These are phyloP conservation scores for Venustoraphidia nigricollis DNA, from an alignment of 2,888 invertebrate genomes.

Conservation along the genomic window DNA sequence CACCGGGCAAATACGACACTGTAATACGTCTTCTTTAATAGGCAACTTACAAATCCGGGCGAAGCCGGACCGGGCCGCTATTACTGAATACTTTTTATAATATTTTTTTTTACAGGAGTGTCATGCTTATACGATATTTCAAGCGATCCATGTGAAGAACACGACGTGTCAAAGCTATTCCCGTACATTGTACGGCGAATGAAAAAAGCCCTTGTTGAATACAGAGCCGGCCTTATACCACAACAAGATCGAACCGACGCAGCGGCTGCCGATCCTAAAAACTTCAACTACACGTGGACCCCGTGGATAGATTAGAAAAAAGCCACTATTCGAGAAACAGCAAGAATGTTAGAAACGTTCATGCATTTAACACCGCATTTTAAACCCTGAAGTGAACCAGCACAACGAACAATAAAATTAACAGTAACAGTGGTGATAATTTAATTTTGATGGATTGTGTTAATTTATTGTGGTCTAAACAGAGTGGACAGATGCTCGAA, in stretches of 20 bases:
- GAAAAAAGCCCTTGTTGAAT: conserved; percentile 32
- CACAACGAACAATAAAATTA: too few relatives aligned
- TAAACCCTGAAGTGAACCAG: too few relatives aligned
- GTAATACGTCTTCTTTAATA: too few relatives aligned
- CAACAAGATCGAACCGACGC: conserved; percentile 35
- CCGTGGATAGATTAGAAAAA: conserved; percentile 35
- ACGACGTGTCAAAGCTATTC: conserved; percentile 41
- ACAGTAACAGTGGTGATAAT: too few relatives aligned
- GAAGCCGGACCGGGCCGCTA: too few relatives aligned
- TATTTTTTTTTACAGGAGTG: conserved; percentile 29
- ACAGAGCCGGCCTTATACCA: conserved; percentile 36
- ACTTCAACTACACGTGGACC: conserved; percentile 57
- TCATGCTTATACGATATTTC: conserved; percentile 64
- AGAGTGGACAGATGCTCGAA: too few relatives aligned
- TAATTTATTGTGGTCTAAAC: too few relatives aligned
- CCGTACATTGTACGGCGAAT: conserved; percentile 34
- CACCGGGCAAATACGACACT: too few relatives aligned
- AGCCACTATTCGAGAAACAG: neutral
- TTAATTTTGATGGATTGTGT: too few relatives aligned
- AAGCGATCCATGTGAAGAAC: conserved; percentile 65
- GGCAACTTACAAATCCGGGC: too few relatives aligned
- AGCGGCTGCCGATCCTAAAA: conserved; percentile 48
- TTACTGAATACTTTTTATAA: neutral
- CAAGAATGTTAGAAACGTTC: neutral
- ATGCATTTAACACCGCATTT: too few relatives aligned